Percentiles rank a stretch among this genome's conserved stretches.
Conservation (phyloP, 2,797 vertebrate genomes). For the Naso thynnoides region DNA sequence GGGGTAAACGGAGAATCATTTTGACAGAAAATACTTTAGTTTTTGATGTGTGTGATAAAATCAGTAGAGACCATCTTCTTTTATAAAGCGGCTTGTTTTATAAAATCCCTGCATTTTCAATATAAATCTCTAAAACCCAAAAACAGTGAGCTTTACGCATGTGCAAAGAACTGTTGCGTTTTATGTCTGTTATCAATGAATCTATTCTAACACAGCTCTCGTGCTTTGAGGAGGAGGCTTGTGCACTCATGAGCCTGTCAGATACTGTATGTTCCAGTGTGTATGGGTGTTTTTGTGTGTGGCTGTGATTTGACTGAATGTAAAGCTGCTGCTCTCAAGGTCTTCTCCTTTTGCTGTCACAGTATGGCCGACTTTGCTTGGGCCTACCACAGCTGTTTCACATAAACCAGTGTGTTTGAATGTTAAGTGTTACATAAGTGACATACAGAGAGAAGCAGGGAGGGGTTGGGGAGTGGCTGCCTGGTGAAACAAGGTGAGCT, state of each 20-base stretch:
- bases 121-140: slow-evolving; percentile 2
- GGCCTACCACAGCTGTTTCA: slow-evolving; percentile 33
- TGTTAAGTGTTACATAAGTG: slow-evolving; percentile 30
- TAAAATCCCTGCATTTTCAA: not conserved
- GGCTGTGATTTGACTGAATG: slow-evolving; percentile 28
- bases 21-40: not conserved
- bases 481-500: slow-evolving; percentile 30
- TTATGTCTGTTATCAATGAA: slow-evolving; percentile 43
- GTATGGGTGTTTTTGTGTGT: slow-evolving; percentile 48
- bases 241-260: slow-evolving; percentile 26
- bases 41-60: not conserved
- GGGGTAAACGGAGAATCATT: not conserved
- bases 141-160: slow-evolving; percentile 53
- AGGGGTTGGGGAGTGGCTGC: slow-evolving; percentile 21
- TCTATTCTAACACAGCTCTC: slow-evolving; percentile 53
- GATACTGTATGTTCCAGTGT: slow-evolving; percentile 45
- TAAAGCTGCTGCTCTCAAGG: slow-evolving; percentile 24
- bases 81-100: not conserved
- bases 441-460: slow-evolving; percentile 14
- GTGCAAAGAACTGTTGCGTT: slow-evolving; percentile 23
- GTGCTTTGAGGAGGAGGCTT: slow-evolving; percentile 45
- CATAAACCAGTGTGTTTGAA: slow-evolving; percentile 29
- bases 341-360: slow-evolving; percentile 16
- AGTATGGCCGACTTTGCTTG: slow-evolving; percentile 16
- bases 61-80: not conserved